These are phyloP conservation scores for Frankliniella fusca DNA, from an alignment of 2,888 invertebrate genomes.

Conservation along the genomic window DNA sequence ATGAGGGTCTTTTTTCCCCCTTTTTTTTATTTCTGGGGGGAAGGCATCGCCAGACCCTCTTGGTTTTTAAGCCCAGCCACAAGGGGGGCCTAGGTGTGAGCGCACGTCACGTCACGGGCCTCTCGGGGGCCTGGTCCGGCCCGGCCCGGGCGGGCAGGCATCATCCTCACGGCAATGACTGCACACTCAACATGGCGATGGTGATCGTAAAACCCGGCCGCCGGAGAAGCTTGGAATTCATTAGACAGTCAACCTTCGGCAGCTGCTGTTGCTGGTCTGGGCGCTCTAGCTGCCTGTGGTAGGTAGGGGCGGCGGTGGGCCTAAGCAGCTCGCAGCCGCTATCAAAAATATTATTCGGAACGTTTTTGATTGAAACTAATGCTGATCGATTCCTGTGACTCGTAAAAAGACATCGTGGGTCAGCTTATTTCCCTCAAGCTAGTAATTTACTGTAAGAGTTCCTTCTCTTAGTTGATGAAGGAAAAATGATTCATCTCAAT, in stretches of 20 bases:
- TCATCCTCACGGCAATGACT: neutral
- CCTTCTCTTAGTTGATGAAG: too few relatives aligned
- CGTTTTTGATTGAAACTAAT: neutral
- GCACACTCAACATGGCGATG: neutral
- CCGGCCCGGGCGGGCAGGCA: neutral
- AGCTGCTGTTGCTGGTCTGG: neutral
- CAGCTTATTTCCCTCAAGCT: too few relatives aligned
- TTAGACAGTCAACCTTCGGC: slow-evolving; percentile 11
- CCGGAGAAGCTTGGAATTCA: slow-evolving; percentile 13
- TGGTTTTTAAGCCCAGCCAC: too few relatives aligned
- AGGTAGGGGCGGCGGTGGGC: neutral
- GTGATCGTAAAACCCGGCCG: slow-evolving; percentile 13
- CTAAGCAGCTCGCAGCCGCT: neutral
- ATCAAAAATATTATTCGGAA: neutral
- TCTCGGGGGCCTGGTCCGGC: neutral
- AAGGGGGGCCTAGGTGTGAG: neutral
- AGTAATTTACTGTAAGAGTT: too few relatives aligned
- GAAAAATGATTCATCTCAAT: too few relatives aligned
- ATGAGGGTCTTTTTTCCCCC: too few relatives aligned
- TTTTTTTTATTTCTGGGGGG: too few relatives aligned
- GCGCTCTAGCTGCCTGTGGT: neutral
- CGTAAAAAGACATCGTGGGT: too few relatives aligned
- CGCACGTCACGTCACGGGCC: neutral
- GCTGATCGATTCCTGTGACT: too few relatives aligned
- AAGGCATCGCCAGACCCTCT: too few relatives aligned